A percentile compares a stretch with the other conserved stretches of the same genome.
phyloP scores from a whole-genome alignment of 2,113 vertebrate species.

The Propithecus coquereli region DNA sequence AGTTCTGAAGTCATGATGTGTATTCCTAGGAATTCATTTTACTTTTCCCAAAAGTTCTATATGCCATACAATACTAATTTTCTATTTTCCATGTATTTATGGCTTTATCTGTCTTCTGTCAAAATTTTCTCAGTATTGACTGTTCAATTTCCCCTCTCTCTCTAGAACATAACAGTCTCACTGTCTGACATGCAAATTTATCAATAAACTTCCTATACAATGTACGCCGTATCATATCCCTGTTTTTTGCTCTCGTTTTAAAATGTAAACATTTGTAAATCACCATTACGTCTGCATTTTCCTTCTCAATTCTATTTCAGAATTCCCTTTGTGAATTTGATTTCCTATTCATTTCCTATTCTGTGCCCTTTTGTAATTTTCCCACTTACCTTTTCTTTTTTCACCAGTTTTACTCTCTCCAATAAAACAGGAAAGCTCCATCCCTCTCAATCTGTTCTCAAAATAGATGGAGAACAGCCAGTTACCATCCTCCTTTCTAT shows the following conservation, averaged over 20 bases:
- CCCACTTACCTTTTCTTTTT: neutral
- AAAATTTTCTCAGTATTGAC: neutral
- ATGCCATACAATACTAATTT: neutral
- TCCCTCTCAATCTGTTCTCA: neutral
- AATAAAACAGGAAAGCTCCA: neutral
- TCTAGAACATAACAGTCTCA: neutral
- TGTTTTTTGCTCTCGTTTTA: slow-evolving; percentile 42
- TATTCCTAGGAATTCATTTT: neutral
- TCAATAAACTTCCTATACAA: neutral
- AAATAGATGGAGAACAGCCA: neutral
- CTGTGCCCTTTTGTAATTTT: neutral
- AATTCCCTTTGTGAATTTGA: slow-evolving; percentile 11
- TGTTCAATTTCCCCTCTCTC: neutral
- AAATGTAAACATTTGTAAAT: slow-evolving; percentile 33
- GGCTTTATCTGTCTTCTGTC: neutral
- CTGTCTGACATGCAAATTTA: neutral
- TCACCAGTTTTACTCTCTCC: neutral
- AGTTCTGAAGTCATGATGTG: neutral
- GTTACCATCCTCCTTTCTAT: neutral
- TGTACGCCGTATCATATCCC: neutral
- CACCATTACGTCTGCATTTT: neutral
- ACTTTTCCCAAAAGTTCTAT: neutral
- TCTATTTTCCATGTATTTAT: neutral
- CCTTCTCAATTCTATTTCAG: neutral
- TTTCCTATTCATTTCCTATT: neutral